Evolutionary conservation across 53 echinoderm and acorn worm genomes (phyloP), one percentile per base, ranked within the genome.

Genomic region (Echinometra lucunter): DNA sequence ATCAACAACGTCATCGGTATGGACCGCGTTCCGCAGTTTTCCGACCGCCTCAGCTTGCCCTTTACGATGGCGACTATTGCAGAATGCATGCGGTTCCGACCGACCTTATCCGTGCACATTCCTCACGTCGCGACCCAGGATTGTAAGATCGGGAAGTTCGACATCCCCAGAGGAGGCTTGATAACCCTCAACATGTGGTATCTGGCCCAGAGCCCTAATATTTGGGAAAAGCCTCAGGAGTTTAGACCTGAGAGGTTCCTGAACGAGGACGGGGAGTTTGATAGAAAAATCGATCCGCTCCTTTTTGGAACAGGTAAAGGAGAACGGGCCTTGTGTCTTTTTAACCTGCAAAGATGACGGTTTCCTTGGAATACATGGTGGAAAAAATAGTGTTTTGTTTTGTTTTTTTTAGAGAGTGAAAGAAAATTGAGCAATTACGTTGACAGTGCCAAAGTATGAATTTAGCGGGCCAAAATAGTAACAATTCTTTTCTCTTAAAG

Each of bases 91-190:
- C 97, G 98, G 27, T 93, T 89, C 72, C 78, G 96, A 18, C 93
- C 96, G 15, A 92, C 96, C 12, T 94, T 95, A 7, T 95, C 97
- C 32, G 88, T 96, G 45, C 89, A 96, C 37, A 90, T 97, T 19
- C 98, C 98, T 0, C 98, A 98, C 94, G 94, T 93, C 40, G 96
- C 97, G 4, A 97, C 97, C 15, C 57, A 95, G 16, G 98, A 98
- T 74, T 97, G 97, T 34, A 91, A 82, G 44, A 88, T 98, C 2
- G 92, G 94, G 25, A 96, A 95, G 15, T 98, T 95, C 91, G 95
- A 95, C 93, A 96, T 98, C 25, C 97, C 98, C 12, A 97, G 96
- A 38, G 97, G 96, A 56, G 95, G 96, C 1, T 85, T 95, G 38
- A 90, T 98, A 13, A 95, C 96, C 28, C 91, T 96, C 34, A 98